Evolutionary conservation across 2,113 vertebrate genomes (phyloP), one percentile per base, ranked within the genome.

Genomic region (Speoplatyrhinus poulsoni): DNA sequence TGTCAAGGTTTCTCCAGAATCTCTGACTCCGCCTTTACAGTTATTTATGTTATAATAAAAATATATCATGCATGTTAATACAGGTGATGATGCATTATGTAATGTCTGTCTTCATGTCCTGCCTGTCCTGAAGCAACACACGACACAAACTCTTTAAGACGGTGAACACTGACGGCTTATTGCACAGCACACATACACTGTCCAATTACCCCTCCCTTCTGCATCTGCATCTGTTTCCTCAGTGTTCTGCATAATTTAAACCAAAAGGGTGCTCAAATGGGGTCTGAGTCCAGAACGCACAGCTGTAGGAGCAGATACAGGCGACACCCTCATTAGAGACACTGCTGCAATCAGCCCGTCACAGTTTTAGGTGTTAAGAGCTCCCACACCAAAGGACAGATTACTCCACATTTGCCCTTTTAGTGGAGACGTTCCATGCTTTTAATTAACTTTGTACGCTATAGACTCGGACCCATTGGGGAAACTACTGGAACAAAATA

Each of bases 371-470:
- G 11, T 17, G 61, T 66, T 89, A 74, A 80, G 74, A 82, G 84
- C 69, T 72, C 67, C 73, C 72, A 68, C 75, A 81, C 78, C 67
- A 78, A 79, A 82, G 74, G 70, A 85, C 81, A 87, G 77, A 90
- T 83, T 78, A 82, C 77, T 74, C 49, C 52, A 69, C 60, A 65
- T 61, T 75, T 67, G 60, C 65, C 61, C 72, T 83, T 73, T 70
- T 10, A 13, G 52, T 58, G 60, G 69, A 60, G 62, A 80, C 77
- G 56, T 69, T 84, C 72, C 46, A 61, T 46, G 26, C 67, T 77
- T 81, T 86, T 85, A 89, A 91, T 87, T 77, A 85, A 71, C 73
- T 60, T 55, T 75, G 65, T 17, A 46, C 57, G 67, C 78, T 82
- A 65, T 69, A 12, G 60, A 71, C 36, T 67, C 58, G 53, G 36